Evolutionary conservation across 2,113 vertebrate genomes (phyloP).

Genomic region (Hypomesus transpacificus): DNA sequence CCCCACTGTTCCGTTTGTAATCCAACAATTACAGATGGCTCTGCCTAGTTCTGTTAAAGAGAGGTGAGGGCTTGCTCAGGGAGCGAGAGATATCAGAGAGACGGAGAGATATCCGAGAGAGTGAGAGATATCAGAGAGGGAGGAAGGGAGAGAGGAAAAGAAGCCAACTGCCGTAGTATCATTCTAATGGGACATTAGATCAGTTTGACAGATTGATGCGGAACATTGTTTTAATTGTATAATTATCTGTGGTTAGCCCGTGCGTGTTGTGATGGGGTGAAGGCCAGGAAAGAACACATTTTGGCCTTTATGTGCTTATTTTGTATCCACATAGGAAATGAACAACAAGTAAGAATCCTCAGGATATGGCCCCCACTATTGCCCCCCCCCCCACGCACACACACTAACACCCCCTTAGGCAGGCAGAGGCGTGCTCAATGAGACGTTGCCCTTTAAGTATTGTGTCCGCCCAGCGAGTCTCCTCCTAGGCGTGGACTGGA

Average conservation of each 20-base stretch:
- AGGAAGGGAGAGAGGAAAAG: slow-evolving; percentile 28
- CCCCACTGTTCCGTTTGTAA: slow-evolving; percentile 29
- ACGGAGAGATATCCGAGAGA: slow-evolving; percentile 31
- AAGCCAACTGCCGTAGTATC: slow-evolving; percentile 53
- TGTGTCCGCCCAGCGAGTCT: slow-evolving; percentile 46
- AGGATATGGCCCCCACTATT: slow-evolving; percentile 39
- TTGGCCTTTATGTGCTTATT: slow-evolving; percentile 62
- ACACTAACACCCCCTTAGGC: slow-evolving; percentile 41
- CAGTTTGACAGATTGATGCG: slow-evolving; percentile 65
- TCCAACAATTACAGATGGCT: slow-evolving; percentile 33
- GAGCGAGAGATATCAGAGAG: slow-evolving; percentile 40
- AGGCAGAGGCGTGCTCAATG: slow-evolving; percentile 49
- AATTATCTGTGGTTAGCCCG: slow-evolving; percentile 65
- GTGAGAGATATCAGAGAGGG: slow-evolving; percentile 35
- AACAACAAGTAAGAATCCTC: slow-evolving; percentile 63
- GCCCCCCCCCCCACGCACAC: slow-evolving; percentile 51
- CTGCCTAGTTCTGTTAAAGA: slow-evolving; percentile 30
- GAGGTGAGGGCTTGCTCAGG: slow-evolving; percentile 45
- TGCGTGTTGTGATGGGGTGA: slow-evolving; percentile 55
- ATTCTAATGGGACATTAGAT: slow-evolving; percentile 63
- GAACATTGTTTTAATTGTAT: slow-evolving; percentile 74
- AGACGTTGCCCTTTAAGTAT: slow-evolving; percentile 55
- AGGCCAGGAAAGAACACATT: slow-evolving; percentile 54
- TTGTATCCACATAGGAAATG: slow-evolving; percentile 60
- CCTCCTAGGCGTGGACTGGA: slow-evolving; percentile 36